Conservation (phyloP, 1,140 invertebrate genomes). For the Manduca sexta region DNA sequence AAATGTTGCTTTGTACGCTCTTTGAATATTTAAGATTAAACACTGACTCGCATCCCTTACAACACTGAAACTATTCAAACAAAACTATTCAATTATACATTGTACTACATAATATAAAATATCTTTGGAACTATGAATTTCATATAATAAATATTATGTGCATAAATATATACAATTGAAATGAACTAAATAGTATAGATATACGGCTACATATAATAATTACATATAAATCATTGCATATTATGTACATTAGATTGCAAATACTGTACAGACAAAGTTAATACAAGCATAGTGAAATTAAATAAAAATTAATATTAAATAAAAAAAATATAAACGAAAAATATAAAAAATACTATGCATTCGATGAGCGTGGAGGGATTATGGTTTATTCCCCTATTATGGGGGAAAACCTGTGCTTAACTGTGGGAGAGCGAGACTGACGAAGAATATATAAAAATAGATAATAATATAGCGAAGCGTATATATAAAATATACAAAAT, state of each 20-base stretch:
- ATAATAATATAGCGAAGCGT: neutral
- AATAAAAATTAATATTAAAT: neutral
- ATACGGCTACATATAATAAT: neutral
- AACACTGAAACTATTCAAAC: neutral
- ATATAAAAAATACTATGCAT: too few species aligned
- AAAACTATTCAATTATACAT: constrained; percentile 1
- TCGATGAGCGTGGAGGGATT: too few species aligned
- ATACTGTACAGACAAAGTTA: neutral
- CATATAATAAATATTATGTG: constrained; percentile 12
- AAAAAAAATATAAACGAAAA: neutral
- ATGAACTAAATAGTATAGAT: constrained; percentile 15
- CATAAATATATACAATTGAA: constrained; percentile 10
- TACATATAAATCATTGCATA: neutral
- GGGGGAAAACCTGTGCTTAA: too few species aligned
- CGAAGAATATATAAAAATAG: neutral
- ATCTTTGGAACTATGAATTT: constrained; percentile 18
- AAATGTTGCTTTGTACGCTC: constrained; percentile 1
- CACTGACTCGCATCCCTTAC: neutral
- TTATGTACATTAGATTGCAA: constrained; percentile 1
- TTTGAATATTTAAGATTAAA: neutral
- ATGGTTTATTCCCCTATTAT: too few species aligned
- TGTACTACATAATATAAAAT: constrained; percentile 12
- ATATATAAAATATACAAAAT: neutral
- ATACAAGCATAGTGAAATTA: neutral
- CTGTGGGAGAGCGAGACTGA: too few species aligned